These are phyloP conservation scores for Choristoneura fumiferana DNA, from an alignment of 1,140 invertebrate species.

Conservation along the genomic window DNA sequence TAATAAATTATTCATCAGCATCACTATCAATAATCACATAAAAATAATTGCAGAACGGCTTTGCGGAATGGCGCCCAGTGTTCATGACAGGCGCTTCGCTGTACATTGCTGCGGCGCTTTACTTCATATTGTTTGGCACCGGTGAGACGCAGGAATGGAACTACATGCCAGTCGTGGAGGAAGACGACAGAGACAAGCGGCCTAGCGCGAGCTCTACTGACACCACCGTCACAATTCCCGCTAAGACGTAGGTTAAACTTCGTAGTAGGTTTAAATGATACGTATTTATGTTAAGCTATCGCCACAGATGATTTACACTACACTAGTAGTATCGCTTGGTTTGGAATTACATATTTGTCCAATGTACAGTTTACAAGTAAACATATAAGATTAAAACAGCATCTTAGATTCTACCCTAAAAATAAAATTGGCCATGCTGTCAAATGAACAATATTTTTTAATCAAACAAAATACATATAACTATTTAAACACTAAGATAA, in stretches of 20 bases:
- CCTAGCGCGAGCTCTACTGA: conserved; percentile 48
- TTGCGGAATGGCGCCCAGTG: conserved; percentile 87
- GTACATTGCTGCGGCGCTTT: conserved; percentile 83
- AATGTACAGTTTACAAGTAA: too few relatives aligned
- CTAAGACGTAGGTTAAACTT: conserved; percentile 43
- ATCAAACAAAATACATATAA: too few relatives aligned
- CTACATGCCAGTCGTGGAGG: conserved; percentile 45
- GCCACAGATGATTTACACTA: too few relatives aligned
- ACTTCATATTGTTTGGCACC: conserved; percentile 84
- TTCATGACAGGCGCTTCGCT: conserved; percentile 86
- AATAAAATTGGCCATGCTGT: too few relatives aligned
- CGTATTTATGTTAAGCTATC: too few relatives aligned
- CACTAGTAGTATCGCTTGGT: too few relatives aligned
- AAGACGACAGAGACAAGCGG: conserved; percentile 48
- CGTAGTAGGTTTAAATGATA: background rate
- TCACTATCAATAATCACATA: background rate
- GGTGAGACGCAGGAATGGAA: conserved; percentile 84
- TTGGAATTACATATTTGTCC: too few relatives aligned
- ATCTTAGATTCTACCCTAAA: too few relatives aligned
- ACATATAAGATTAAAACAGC: too few relatives aligned
- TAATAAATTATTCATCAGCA: too few relatives aligned
- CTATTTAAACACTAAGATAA: too few relatives aligned
- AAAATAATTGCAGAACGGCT: conserved; percentile 81
- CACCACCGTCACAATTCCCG: conserved; percentile 60
- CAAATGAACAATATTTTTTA: too few relatives aligned